Conservation (phyloP, 2,797 vertebrate species). For the Pseudocheirus occidentalis region DNA sequence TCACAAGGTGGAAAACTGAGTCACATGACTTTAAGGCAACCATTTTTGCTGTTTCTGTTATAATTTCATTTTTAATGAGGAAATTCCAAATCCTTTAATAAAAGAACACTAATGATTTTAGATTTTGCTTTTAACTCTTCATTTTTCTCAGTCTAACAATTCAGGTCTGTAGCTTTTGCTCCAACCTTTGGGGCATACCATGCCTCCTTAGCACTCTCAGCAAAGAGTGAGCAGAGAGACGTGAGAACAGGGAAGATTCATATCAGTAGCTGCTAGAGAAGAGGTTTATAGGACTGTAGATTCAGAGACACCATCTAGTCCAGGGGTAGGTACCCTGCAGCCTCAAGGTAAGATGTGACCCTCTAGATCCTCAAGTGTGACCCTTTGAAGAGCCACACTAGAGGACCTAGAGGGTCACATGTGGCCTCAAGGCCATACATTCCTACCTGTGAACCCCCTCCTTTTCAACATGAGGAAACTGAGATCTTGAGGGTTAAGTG, state of each 20-base stretch:
- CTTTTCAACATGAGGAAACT: not conserved
- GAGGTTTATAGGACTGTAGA: not conserved
- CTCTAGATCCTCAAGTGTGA: too few species aligned
- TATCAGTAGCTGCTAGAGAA: not conserved
- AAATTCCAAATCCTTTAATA: constrained; percentile 29
- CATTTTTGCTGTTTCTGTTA: constrained; percentile 2
- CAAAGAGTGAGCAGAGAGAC: not conserved
- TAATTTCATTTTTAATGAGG: constrained; percentile 15
- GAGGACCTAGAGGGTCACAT: too few species aligned
- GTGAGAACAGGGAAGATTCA: not conserved
- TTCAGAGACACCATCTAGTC: not conserved
- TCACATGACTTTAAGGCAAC: constrained; percentile 1
- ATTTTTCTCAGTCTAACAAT: not conserved
- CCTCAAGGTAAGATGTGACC: too few species aligned
- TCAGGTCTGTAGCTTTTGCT: not conserved
- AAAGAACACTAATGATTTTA: constrained; percentile 10
- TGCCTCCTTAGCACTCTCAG: not conserved
- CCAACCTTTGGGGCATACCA: not conserved
- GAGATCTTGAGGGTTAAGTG: not conserved
- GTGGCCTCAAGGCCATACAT: too few species aligned
- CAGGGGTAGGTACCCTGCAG: not conserved
- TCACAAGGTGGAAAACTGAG: constrained; percentile 13
- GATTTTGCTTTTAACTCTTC: constrained; percentile 35
- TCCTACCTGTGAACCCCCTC: not conserved
- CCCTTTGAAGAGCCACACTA: too few species aligned